A percentile compares a stretch with the other conserved stretches of the same genome.
phyloP scores from a whole-genome alignment of 2,797 vertebrate genomes.

The Lagocephalus sceleratus region DNA sequence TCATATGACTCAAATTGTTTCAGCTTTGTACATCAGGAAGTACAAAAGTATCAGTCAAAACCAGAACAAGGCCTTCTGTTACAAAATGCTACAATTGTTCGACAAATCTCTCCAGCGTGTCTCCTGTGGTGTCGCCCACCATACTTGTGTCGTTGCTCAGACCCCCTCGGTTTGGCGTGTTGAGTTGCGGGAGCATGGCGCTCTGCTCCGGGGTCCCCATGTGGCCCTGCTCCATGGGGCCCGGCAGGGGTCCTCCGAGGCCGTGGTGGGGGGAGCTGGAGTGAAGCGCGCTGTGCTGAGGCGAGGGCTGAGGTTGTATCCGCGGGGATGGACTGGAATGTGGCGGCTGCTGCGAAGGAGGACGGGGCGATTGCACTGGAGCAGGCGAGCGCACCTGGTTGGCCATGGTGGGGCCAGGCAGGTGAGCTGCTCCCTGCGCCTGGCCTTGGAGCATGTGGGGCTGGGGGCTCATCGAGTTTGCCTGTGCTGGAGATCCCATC shows the following conservation, averaged over 20 bases:
- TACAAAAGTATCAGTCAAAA: slow-evolving; percentile 80
- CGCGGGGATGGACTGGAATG: slow-evolving; percentile 98
- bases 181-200: slow-evolving; percentile 97
- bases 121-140: slow-evolving; percentile 91
- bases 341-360: slow-evolving; percentile 91
- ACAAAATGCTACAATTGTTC: slow-evolving; percentile 96
- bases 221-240: slow-evolving; percentile 93
- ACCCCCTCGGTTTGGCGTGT: slow-evolving; percentile 87
- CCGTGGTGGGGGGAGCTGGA: slow-evolving; percentile 92
- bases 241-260: slow-evolving; percentile 87
- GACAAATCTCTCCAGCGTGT: slow-evolving; percentile 98
- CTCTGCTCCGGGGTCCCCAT: slow-evolving; percentile 93
- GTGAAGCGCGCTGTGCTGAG: slow-evolving; percentile 88
- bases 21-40: slow-evolving; percentile 84
- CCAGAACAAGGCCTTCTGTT: slow-evolving; percentile 67
- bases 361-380: slow-evolving; percentile 93
- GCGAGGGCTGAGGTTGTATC: slow-evolving; percentile 93
- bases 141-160: slow-evolving; percentile 90
- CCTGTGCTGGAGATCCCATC: slow-evolving; percentile 88
- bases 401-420: slow-evolving; percentile 87
- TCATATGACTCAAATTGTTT: slow-evolving; percentile 67
- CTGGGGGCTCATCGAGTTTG: slow-evolving; percentile 94
- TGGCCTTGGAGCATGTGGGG: slow-evolving; percentile 94
- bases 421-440: slow-evolving; percentile 80
- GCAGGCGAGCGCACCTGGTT: slow-evolving; percentile 96